These are phyloP conservation scores for Radopholus similis DNA, from an alignment of 1,140 invertebrate genomes.

Conservation along the genomic window DNA sequence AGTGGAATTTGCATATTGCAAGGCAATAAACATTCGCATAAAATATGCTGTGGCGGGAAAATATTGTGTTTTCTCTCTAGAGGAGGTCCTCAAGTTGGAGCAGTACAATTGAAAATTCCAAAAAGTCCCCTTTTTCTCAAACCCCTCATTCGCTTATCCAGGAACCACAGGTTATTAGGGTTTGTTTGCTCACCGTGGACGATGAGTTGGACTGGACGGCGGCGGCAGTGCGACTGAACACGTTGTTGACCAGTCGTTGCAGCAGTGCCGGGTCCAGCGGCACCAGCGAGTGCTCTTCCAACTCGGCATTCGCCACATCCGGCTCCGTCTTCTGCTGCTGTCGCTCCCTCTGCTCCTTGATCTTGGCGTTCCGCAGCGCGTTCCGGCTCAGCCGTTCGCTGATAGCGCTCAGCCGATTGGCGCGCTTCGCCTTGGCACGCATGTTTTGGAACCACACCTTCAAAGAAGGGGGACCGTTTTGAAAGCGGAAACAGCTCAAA, in stretches of 20 bases:
- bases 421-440: slow-evolving; percentile 68
- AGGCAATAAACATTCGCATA: too few species aligned
- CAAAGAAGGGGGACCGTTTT: slow-evolving; percentile 22
- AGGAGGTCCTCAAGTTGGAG: too few species aligned
- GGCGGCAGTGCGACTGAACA: slow-evolving; percentile 10
- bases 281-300: slow-evolving; percentile 57
- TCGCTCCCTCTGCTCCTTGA: not conserved
- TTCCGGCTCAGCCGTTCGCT: slow-evolving; percentile 61
- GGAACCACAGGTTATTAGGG: too few species aligned
- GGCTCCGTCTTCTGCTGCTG: slow-evolving; percentile 5
- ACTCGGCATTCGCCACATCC: slow-evolving; percentile 37
- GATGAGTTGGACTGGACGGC: too few species aligned
- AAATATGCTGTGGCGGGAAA: too few species aligned
- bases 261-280: slow-evolving; percentile 4
- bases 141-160: too few species aligned
- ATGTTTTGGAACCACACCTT: slow-evolving; percentile 93
- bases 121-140: too few species aligned
- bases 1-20: too few species aligned
- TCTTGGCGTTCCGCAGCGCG: slow-evolving; percentile 20
- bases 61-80: too few species aligned
- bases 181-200: too few species aligned
- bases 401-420: slow-evolving; percentile 41
- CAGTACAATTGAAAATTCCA: too few species aligned
- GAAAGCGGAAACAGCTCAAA: too few species aligned
- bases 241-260: slow-evolving; percentile 14